These are phyloP conservation scores for Nyctibius bracteatus DNA, from an alignment of 2,113 vertebrate species.

Conservation along the genomic window DNA sequence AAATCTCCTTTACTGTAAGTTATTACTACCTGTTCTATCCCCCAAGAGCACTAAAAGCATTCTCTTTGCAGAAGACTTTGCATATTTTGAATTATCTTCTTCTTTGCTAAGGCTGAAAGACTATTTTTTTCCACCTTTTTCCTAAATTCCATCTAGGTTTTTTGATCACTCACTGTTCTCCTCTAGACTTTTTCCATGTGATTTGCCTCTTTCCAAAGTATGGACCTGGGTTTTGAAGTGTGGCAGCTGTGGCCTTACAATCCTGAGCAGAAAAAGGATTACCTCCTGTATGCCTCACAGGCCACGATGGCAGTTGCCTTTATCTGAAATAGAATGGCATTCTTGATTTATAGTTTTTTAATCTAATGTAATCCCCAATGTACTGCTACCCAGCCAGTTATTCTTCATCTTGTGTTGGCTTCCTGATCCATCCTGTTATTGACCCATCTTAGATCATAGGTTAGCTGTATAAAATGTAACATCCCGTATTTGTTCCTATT, in stretches of 20 bases:
- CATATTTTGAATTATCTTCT: background rate
- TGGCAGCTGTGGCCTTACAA: background rate
- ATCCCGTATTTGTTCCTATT: background rate
- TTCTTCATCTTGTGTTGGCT: background rate
- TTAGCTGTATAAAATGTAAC: background rate
- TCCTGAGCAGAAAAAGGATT: background rate
- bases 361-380: background rate
- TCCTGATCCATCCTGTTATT: background rate
- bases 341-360: background rate
- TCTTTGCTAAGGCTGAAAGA: background rate
- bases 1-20: background rate
- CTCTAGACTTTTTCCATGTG: background rate
- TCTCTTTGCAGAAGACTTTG: background rate
- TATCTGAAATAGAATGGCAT: background rate
- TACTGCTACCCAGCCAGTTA: background rate
- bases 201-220: background rate
- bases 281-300: background rate
- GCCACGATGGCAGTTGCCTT: background rate
- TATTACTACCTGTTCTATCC: background rate
- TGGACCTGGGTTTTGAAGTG: background rate
- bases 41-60: background rate
- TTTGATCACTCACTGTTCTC: background rate
- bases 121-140: background rate
- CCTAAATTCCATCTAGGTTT: background rate
- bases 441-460: background rate